Evolutionary conservation across 1,140 invertebrate species (phyloP), one percentile per base, ranked within the genome.

Genomic region (Probaryconus sp.): DNA sequence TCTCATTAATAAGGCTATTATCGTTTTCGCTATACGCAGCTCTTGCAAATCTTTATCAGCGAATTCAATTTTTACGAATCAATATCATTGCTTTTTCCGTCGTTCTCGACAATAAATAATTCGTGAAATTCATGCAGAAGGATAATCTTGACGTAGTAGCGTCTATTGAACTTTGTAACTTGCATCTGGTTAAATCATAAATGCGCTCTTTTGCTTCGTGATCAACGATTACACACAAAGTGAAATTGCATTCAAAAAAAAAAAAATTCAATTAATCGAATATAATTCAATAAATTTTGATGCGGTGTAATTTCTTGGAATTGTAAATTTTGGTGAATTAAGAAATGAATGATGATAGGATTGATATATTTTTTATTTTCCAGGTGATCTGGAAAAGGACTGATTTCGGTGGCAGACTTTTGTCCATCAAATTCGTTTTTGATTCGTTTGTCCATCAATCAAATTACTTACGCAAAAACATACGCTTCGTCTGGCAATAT

Each of bases 121-220:
- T 60, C 24, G 33, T 28, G 43, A 20, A 55, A 60, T 21, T 60
- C 33, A 45, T 24, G 24, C 48, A 24, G 31, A 38, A 61, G 24
- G 30, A 64, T 47, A 60, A 72, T 72, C 60, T 53, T 60, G 45
- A 58, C 53, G 60, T 35, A 53, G 51, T 7, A 21, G 43, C 53
- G 51, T 40, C 18, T 65, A 56, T 65, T 65, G 69, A 72, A 72
- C 69, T 72, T 60, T 71, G 68, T 28, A 45, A 64, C 68, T 61
- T 58, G 35, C 67, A 70, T 48, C 47, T 69, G 65, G 47, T 56
- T 58, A 56, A 71, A 16, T 56, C 35, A 53, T 61, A 50, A 71
- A 50, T 56, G 63, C 33, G 28, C 42, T 45, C 50, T 45, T 63
- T 50, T 24, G 40, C 31, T 38, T 30, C 24, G 10, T 18, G 30